Evolutionary conservation across 2,797 vertebrate genomes (phyloP).

Genomic region (Alauda arvensis): DNA sequence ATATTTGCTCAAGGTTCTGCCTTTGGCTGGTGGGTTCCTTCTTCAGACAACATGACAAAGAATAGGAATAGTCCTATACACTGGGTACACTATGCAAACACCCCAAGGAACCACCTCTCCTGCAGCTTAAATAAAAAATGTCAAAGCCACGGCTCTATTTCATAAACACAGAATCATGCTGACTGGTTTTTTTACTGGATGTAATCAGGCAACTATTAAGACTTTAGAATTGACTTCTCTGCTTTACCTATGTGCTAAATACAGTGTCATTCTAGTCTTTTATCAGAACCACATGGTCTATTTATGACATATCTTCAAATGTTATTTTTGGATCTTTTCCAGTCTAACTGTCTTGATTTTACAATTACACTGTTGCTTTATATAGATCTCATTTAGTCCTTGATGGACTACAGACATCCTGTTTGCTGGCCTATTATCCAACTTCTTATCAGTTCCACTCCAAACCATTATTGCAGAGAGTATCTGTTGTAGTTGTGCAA

Average conservation of each 20-base stretch:
- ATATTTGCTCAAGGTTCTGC: background rate
- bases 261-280: background rate
- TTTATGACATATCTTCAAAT: constrained; percentile 27
- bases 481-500: background rate
- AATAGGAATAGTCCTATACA: background rate
- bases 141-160: background rate
- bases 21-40: background rate
- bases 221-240: background rate
- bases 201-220: background rate
- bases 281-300: constrained; percentile 3
- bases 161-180: background rate
- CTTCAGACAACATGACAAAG: background rate
- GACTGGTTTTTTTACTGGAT: background rate
- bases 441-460: constrained; percentile 13
- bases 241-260: constrained; percentile 5
- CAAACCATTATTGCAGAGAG: background rate
- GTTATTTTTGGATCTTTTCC: constrained; percentile 28
- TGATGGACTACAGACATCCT: constrained; percentile 57
- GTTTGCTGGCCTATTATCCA: constrained; percentile 8
- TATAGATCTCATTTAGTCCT: constrained; percentile 37
- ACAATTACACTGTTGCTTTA: constrained; percentile 29
- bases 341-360: background rate
- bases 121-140: background rate
- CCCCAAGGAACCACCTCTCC: background rate
- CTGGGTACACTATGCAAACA: background rate